Conservation (phyloP, 2,888 invertebrate species). For the Mechanitis messenoides region DNA sequence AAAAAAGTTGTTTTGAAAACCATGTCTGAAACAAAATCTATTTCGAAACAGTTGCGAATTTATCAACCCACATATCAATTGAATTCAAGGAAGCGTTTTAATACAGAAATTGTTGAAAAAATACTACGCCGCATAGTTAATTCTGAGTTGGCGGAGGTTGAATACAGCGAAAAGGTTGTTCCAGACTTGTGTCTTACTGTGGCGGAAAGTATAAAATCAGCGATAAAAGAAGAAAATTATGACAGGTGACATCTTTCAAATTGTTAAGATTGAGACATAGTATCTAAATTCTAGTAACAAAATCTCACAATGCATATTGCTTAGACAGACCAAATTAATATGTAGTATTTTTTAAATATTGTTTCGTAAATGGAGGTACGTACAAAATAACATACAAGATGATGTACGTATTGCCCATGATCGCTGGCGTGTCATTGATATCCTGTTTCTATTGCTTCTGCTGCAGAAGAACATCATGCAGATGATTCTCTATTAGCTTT, state of each 20-base stretch:
- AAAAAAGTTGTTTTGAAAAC: conserved; percentile 42
- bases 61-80: conserved; percentile 81
- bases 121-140: conserved; percentile 77
- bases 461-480: conserved; percentile 22
- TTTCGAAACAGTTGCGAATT: conserved; percentile 58
- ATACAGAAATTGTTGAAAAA: conserved; percentile 76
- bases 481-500: background rate
- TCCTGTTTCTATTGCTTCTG: conserved; percentile 34
- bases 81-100: conserved; percentile 79
- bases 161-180: conserved; percentile 77
- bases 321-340: too few species aligned
- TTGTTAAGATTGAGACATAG: too few species aligned
- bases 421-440: conserved; percentile 42
- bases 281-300: too few species aligned
- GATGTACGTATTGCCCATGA: conserved; percentile 47
- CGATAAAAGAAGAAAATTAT: conserved; percentile 80
- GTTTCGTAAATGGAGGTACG: background rate
- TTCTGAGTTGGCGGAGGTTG: conserved; percentile 77
- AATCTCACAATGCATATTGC: too few species aligned
- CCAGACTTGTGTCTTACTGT: conserved; percentile 76
- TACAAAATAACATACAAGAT: conserved; percentile 24
- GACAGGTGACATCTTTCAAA: conserved; percentile 71
- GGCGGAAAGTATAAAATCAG: conserved; percentile 76
- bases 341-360: too few species aligned
- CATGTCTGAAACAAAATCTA: conserved; percentile 48